phyloP scores from a whole-genome alignment of 2,888 invertebrate species.

The Marronus borbonicus region DNA sequence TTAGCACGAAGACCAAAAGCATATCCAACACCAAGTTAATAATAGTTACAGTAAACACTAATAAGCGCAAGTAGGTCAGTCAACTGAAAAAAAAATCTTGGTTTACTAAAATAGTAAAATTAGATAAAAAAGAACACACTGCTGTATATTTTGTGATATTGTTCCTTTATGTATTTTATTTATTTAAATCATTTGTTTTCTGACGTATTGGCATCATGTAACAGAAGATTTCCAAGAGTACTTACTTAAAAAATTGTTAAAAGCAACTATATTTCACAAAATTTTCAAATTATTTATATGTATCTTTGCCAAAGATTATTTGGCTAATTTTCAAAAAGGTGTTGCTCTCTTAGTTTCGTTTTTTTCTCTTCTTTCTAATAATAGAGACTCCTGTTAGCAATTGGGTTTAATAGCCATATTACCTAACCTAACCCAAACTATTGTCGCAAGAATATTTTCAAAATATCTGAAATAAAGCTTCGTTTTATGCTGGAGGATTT shows the following conservation, averaged over 20 bases:
- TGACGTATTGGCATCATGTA: background rate
- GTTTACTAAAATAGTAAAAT: no score
- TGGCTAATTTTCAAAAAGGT: constrained; percentile 1
- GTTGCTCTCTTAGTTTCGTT: background rate
- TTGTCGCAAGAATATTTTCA: background rate
- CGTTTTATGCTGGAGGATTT: no score
- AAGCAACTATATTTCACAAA: background rate
- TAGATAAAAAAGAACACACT: no score
- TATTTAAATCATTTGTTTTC: no score
- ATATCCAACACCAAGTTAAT: no score
- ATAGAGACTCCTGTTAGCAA: background rate
- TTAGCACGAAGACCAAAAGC: no score
- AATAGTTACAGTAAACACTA: no score
- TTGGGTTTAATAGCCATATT: background rate
- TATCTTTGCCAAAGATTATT: constrained; percentile 1
- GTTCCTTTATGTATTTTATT: no score
- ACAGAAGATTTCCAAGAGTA: background rate
- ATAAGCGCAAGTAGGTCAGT: no score
- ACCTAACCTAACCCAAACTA: constrained; percentile 21
- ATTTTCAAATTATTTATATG: background rate
- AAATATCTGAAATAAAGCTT: background rate
- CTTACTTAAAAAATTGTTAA: constrained; percentile 1
- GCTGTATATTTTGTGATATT: no score
- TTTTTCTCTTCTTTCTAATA: background rate
- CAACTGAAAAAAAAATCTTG: no score